Evolutionary conservation across 2,797 vertebrate species (phyloP), one percentile per base, ranked within the genome.

Genomic region (Pseudochromis fuscus): DNA sequence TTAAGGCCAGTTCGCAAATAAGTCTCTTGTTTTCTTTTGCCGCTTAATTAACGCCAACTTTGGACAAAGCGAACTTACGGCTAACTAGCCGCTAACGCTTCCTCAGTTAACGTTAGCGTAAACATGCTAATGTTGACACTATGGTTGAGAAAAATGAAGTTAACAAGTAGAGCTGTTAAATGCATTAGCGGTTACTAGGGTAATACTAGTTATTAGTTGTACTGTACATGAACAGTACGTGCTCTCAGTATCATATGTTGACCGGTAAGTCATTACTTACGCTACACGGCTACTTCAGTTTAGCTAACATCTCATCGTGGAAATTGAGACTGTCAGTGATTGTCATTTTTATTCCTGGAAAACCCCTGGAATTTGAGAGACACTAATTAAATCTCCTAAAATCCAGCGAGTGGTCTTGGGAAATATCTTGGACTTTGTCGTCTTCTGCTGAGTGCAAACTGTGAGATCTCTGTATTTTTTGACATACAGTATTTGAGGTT

Each of bases 31-130:
- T 49, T 23, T 49, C 0, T 18, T 58, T 44, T 19, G 3, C 30
- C 11, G 1, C 1, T 4, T n/a, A 12, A 11, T 1, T 13, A 4
- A 25, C 4, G 19, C 16, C 4, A 50, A 30, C 19, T 18, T 1
- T 12, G 15, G 13, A 0, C 0, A 23, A n/a, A n/a, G 19, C 7
- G 46, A 33, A 50, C 37, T 30, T 42, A 53, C 5, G 4, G 40
- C 21, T 44, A 28, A 31, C 19, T 58, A 23, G 16, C 8, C 1
- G 27, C 50, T 40, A 7, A 49, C 35, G 52, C 30, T 60, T n/a
- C 5, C 13, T 7, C n/a, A 16, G 64, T 28, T 68, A 65, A 53
- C n/a, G 30, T 42, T 71, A 73, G 31, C 46, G 3, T 46, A 57
- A 49, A 1, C 30, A 10, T 53, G 68, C 44, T 60, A 28, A 38